These are phyloP conservation scores for Schizaphis graminum DNA, from an alignment of 2,888 invertebrate species.

Conservation along the genomic window DNA sequence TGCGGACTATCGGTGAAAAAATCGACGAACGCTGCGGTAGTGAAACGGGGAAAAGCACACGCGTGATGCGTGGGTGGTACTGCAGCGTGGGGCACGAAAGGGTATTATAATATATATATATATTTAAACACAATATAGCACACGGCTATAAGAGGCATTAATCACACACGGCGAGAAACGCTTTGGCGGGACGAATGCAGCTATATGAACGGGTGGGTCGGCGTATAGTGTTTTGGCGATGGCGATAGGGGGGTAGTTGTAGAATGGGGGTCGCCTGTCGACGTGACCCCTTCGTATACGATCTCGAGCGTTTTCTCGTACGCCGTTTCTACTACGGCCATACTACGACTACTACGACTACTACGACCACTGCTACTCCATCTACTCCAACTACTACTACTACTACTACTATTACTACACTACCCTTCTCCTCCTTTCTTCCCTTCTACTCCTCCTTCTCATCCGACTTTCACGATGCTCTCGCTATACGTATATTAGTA, in stretches of 20 bases:
- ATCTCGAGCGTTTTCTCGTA: slow-evolving; percentile 31
- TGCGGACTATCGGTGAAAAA: not conserved
- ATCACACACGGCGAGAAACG: slow-evolving; percentile 39
- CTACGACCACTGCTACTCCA: not conserved
- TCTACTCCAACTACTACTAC: not conserved
- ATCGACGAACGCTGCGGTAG: not conserved
- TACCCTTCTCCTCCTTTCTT: too few relatives aligned
- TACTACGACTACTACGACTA: not conserved
- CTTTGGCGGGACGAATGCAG: not conserved
- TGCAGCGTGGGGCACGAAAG: not conserved
- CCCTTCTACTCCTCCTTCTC: too few relatives aligned
- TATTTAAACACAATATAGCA: not conserved
- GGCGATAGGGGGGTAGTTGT: not conserved
- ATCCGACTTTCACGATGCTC: too few relatives aligned
- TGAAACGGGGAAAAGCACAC: not conserved
- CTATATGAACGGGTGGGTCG: not conserved
- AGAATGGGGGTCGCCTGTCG: not conserved
- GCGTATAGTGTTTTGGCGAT: not conserved
- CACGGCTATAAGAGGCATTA: slow-evolving; percentile 45
- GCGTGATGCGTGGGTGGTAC: too few relatives aligned
- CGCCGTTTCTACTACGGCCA: not conserved
- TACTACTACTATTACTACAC: too few relatives aligned
- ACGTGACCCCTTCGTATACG: slow-evolving; percentile 28
- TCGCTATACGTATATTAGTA: not conserved
- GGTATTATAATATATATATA: slow-evolving; percentile 30